Percentiles rank a stretch among this genome's conserved stretches.
Conservation (phyloP, 2,113 vertebrate species). For the human region GRCh38 chr17:5650501-5651000, state of each 20-base stretch:
- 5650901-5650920: background rate
- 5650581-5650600: too few species aligned
- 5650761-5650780: too few species aligned
- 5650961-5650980: background rate
- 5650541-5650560: too few species aligned
- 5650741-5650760: too few species aligned
- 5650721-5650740: too few species aligned
- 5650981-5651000: background rate
- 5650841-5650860: background rate
- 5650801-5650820: too few species aligned
- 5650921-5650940: background rate
- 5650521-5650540: background rate
- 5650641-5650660: background rate
- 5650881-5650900: background rate
- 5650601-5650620: too few species aligned
- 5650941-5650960: background rate
- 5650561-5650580: too few species aligned
- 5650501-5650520: background rate
- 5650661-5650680: background rate
- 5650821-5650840: background rate
- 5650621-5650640: too few species aligned
- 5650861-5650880: conserved; percentile 6
- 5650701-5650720: too few species aligned
- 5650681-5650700: too few species aligned
- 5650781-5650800: too few species aligned